Conservation (phyloP, 2,113 vertebrate species). For the Ascaphus truei region DNA sequence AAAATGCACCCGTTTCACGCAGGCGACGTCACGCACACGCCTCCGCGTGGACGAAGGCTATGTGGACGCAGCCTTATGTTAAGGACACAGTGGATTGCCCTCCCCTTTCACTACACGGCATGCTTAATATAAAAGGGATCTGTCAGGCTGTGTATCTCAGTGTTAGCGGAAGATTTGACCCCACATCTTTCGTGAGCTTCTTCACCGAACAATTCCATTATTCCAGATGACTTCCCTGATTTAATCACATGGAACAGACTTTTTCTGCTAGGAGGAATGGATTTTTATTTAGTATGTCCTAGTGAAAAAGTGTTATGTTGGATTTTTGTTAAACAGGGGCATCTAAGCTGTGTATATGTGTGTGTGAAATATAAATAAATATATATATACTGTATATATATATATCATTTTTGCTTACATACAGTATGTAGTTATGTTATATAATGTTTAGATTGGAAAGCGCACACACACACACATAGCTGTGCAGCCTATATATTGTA, state of each 20-base stretch:
- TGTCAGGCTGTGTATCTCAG: no score
- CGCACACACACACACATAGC: no score
- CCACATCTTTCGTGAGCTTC: conserved; percentile 13
- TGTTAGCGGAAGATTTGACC: conserved; percentile 5
- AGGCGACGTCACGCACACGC: no score
- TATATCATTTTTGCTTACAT: background rate
- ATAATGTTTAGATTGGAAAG: no score
- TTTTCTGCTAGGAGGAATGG: conserved; percentile 7
- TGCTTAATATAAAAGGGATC: no score
- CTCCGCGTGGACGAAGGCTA: no score
- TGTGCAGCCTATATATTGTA: no score
- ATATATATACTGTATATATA: background rate
- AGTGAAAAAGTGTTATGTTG: background rate
- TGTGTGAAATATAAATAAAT: background rate
- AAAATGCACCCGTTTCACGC: no score
- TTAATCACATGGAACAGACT: conserved; percentile 16
- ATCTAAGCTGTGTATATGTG: background rate
- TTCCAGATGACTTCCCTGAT: conserved; percentile 15
- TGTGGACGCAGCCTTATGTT: no score
- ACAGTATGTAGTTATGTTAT: no score
- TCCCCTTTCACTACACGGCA: no score
- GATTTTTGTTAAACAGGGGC: background rate
- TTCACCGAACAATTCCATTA: conserved; percentile 26
- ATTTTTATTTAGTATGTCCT: background rate
- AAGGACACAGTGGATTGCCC: no score